These are phyloP conservation scores for Cuculus canorus DNA, from an alignment of 2,797 vertebrate genomes.

Conservation along the genomic window DNA sequence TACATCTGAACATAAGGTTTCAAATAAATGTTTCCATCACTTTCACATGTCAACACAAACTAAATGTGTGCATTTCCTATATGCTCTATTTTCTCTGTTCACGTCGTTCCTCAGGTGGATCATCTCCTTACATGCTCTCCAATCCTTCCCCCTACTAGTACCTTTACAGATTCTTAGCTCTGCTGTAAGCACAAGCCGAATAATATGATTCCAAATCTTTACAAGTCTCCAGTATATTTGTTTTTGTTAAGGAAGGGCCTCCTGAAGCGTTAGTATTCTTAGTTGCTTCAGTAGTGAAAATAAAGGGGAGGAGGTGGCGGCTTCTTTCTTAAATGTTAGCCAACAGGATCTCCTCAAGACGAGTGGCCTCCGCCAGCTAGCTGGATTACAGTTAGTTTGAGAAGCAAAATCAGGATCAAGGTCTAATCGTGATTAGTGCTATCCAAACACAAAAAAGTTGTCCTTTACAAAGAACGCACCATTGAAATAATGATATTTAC, in stretches of 20 bases:
- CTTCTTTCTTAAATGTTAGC: neutral
- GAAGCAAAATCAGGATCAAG: constrained; percentile 1
- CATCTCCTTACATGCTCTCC: neutral
- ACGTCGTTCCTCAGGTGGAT: neutral
- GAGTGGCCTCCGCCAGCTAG: neutral
- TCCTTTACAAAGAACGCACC: neutral
- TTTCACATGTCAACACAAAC: neutral
- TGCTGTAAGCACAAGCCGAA: neutral
- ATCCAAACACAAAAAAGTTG: neutral
- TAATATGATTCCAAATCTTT: neutral
- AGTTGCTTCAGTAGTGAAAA: constrained; percentile 35
- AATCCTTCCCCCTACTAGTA: neutral
- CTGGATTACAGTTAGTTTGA: neutral
- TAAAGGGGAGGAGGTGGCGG: neutral
- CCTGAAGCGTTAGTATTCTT: constrained; percentile 44
- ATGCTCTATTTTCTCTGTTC: neutral
- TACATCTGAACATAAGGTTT: neutral
- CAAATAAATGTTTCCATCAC: neutral
- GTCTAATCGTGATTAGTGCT: constrained; percentile 17
- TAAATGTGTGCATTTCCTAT: neutral
- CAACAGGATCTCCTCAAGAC: neutral
- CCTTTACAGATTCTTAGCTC: neutral
- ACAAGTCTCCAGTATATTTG: neutral
- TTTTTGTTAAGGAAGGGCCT: neutral
- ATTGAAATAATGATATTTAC: neutral